phyloP scores from a whole-genome alignment of 2,797 vertebrate species.

The Alectoris magna region DNA sequence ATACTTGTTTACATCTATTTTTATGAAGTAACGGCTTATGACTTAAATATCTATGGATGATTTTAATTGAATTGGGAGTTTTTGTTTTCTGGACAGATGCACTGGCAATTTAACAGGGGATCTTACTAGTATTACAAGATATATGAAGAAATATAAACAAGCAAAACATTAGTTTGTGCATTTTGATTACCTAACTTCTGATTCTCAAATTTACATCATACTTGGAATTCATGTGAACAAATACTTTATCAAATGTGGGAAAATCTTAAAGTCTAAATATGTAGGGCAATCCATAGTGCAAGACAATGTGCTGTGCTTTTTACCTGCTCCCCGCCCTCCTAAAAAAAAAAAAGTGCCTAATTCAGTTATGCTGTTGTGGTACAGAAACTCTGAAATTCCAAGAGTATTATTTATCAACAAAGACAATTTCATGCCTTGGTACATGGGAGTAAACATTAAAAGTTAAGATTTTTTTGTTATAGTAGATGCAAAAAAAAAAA shows the following conservation, averaged over 20 bases:
- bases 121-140: not conserved
- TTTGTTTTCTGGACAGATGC: not conserved
- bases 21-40: not conserved
- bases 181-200: not conserved
- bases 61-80: not conserved
- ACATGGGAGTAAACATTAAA: not conserved
- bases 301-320: not conserved
- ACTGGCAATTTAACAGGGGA: too few species aligned
- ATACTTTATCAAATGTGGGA: not conserved
- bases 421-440: not conserved
- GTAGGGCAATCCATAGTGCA: rapidly evolving
- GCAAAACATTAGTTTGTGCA: not conserved
- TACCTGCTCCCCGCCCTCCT: rapidly evolving
- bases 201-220: not conserved
- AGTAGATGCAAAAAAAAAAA: not conserved
- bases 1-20: not conserved
- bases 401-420: not conserved
- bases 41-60: not conserved
- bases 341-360: rapidly evolving
- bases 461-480: not conserved
- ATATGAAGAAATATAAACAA: not conserved
- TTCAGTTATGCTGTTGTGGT: not conserved
- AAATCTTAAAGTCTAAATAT: not conserved
- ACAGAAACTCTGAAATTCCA: not conserved
- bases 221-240: not conserved